phyloP scores from a whole-genome alignment of 2,888 invertebrate species.

The Drosophila peninsularis region DNA sequence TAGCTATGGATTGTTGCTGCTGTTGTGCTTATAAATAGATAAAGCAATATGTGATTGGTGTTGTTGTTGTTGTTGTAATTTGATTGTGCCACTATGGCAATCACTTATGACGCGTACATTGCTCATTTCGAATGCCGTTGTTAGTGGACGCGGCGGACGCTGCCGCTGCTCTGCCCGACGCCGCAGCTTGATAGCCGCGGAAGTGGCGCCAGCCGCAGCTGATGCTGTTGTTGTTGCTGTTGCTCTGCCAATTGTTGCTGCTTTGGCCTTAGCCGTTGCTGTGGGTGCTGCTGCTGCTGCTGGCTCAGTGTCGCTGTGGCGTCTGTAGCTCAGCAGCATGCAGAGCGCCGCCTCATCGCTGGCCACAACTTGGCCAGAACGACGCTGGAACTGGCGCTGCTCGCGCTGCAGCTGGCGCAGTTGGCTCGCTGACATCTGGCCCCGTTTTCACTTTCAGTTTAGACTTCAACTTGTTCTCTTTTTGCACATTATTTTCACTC shows the following conservation, averaged over 20 bases:
- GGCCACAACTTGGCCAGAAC: constrained; percentile 81
- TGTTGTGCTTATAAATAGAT: constrained; percentile 7
- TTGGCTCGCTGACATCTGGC: constrained; percentile 36
- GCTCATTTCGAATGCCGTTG: constrained; percentile 69
- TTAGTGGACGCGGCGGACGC: constrained; percentile 63
- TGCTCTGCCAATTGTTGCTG: constrained; percentile 19
- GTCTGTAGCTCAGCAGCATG: constrained; percentile 72
- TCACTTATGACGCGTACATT: constrained; percentile 52
- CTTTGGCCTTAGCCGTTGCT: constrained; percentile 13
- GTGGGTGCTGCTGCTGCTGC: constrained; percentile 10
- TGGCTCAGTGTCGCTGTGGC: constrained; percentile 45
- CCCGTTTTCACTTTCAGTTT: constrained; percentile 38
- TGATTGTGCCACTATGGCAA: constrained; percentile 3
- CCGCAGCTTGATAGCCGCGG: constrained; percentile 55
- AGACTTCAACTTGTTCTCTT: not conserved
- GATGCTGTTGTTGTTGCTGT: not conserved
- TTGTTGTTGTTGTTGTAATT: not conserved
- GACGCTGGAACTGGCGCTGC: constrained; percentile 57
- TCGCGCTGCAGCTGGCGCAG: constrained; percentile 21
- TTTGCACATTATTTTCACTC: constrained; percentile 11
- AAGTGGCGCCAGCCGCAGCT: constrained; percentile 44
- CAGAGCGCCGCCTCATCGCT: constrained; percentile 73
- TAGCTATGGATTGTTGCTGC: not conserved
- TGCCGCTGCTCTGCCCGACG: constrained; percentile 47
- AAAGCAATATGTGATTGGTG: not conserved